Evolutionary conservation across 2,888 invertebrate species (phyloP), one percentile per base, ranked within the genome.

Genomic region (Cerceris rybyensis): DNA sequence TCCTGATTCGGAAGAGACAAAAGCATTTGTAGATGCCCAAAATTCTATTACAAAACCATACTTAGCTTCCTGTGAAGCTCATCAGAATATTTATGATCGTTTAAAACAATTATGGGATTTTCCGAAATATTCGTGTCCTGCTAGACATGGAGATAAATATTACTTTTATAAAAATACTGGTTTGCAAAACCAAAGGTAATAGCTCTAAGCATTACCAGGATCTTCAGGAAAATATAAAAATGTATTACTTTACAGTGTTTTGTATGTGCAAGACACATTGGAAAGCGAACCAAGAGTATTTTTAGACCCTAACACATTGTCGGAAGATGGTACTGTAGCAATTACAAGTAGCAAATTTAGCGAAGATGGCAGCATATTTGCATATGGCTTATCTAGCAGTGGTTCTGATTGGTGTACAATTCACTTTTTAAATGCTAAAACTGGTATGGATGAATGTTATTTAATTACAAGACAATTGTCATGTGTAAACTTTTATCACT

Each of bases 381-480:
- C 98, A 0, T 99, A 98, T 93, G 98, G 97, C 0, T 93, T 99
- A 1, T 98, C 98, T 84, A 95, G 95, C 78, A 98, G 97, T 92
- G 99, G 99, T 0, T 98, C 98, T 1, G 99, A 99, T 92, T 99
- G 99, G 99, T 95, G 96, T 83, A 97, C 97, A 64, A 97, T 99
- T 88, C 96, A 96, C 89, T 95, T 97, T 85, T 96, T 96, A 86
- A 94, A 96, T 93, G 96, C 96, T 0, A 94, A 94, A 75, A 95
- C 95, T 87, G 96, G 96, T 95, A 92, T 70, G 71, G 4, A 28
- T 46, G 4, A 42, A 46, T 17, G 11, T 11, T 43, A 0, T 60
- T 63, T 73, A 46, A 9, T 17, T 59, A 6, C 28, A 28, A 6
- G 14, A 7, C 13, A 9, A 55, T 16, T 0, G 28, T n/a, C 42